Percentiles rank a stretch among this genome's conserved stretches.
Evolutionary conservation across 92 coral and sea anemone genomes (phyloP).

Genomic region (Phenganax subtilis): DNA sequence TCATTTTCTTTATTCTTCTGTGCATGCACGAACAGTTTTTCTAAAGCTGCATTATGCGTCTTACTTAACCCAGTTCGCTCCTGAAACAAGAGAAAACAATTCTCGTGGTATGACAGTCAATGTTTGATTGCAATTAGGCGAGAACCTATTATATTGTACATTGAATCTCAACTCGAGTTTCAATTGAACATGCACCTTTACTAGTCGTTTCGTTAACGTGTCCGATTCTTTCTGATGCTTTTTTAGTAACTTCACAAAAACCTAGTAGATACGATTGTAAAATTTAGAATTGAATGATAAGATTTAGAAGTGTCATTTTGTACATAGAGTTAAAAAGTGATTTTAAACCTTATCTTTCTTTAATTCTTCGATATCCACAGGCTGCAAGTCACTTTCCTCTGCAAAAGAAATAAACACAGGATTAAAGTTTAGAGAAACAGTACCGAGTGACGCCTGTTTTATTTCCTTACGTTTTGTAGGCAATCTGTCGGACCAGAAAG

Average conservation of each 20-base stretch:
- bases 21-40: slow-evolving; percentile 68
- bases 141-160: no score
- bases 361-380: slow-evolving; percentile 75
- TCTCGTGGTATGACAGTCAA: no score
- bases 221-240: slow-evolving; percentile 83
- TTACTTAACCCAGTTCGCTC: slow-evolving; percentile 73
- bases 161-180: no score
- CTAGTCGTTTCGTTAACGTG: slow-evolving; percentile 64
- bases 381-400: slow-evolving; percentile 76
- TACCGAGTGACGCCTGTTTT: not conserved
- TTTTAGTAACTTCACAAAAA: slow-evolving; percentile 66
- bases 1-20: slow-evolving; percentile 81
- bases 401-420: not conserved
- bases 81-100: slow-evolving; percentile 31
- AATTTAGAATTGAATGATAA: not conserved
- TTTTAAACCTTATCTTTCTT: slow-evolving; percentile 80
- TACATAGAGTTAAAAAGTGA: not conserved
- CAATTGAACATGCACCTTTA: slow-evolving; percentile 52
- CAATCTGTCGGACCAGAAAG: not conserved
- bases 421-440: not conserved
- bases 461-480: slow-evolving; percentile 26
- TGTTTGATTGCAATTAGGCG: no score
- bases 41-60: slow-evolving; percentile 70
- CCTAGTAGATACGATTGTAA: slow-evolving; percentile 38
- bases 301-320: not conserved